phyloP scores from a whole-genome alignment of 2,797 vertebrate genomes.

The Hemitrygon akajei region DNA sequence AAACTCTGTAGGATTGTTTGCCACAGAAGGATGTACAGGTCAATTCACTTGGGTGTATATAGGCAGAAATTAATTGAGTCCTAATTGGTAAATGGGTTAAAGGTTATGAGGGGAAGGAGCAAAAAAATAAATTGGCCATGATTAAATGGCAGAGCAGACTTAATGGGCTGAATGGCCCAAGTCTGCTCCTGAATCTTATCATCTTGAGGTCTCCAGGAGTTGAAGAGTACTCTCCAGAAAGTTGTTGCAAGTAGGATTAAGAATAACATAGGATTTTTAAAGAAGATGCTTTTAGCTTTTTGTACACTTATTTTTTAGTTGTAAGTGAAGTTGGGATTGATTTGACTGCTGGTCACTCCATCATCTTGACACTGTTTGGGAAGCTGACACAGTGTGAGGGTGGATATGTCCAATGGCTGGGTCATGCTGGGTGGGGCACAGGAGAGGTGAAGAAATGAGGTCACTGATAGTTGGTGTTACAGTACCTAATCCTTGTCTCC shows the following conservation, averaged over 20 bases:
- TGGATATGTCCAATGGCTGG: background rate
- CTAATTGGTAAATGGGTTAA: too few species aligned
- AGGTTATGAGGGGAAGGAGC: too few species aligned
- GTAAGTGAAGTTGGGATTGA: background rate
- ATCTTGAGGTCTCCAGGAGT: too few species aligned
- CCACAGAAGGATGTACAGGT: too few species aligned
- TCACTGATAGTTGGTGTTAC: background rate
- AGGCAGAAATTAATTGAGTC: too few species aligned
- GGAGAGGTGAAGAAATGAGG: background rate
- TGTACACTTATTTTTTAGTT: background rate
- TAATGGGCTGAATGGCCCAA: too few species aligned
- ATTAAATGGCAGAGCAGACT: too few species aligned
- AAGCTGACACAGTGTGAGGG: background rate
- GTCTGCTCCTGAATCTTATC: too few species aligned
- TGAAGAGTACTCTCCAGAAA: too few species aligned
- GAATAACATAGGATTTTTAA: background rate
- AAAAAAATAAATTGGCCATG: too few species aligned
- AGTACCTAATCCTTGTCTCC: background rate
- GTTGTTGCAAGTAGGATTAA: background rate
- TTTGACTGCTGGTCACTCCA: background rate
- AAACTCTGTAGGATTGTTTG: too few species aligned
- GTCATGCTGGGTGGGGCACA: background rate
- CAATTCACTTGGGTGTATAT: too few species aligned
- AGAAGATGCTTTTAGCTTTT: background rate
- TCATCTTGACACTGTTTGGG: background rate